Percentiles rank a stretch among this genome's conserved stretches.
These are phyloP conservation scores for Syngnathus floridae DNA, from an alignment of 2,113 vertebrate genomes.

Conservation along the genomic window DNA sequence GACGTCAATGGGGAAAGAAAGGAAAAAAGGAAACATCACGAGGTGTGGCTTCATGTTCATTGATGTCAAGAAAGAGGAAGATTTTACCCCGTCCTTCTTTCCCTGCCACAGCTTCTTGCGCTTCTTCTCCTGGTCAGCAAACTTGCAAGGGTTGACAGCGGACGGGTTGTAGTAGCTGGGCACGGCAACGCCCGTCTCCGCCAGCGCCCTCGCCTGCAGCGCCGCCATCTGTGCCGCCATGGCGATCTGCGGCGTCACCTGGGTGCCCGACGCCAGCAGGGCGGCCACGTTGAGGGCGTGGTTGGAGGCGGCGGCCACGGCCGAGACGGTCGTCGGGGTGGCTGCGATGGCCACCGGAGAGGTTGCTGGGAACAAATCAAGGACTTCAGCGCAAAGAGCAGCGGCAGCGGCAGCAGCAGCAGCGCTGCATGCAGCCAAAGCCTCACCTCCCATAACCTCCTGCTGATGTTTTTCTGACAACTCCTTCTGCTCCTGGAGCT, in stretches of 20 bases:
- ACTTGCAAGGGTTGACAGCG: slow-evolving; percentile 95
- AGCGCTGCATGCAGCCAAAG: neutral
- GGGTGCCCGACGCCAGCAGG: slow-evolving; percentile 91
- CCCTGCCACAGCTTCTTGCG: slow-evolving; percentile 97
- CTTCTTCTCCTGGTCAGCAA: slow-evolving; percentile 96
- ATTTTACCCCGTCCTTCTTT: slow-evolving; percentile 92
- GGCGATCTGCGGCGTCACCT: slow-evolving; percentile 96
- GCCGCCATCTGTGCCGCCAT: slow-evolving; percentile 99
- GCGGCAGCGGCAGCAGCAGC: too few species aligned
- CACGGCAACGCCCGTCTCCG: slow-evolving; percentile 96
- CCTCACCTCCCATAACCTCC: slow-evolving; percentile 83
- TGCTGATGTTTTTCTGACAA: slow-evolving; percentile 89
- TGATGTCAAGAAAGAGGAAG: too few species aligned
- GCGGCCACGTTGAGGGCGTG: slow-evolving; percentile 92
- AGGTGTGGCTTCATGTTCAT: too few species aligned
- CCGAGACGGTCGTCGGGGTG: slow-evolving; percentile 16
- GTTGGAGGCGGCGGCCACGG: slow-evolving; percentile 63
- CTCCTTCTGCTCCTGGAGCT: slow-evolving; percentile 95
- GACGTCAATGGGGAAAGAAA: neutral
- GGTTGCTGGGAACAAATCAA: neutral
- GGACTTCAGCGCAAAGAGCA: neutral
- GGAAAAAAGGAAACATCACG: too few species aligned
- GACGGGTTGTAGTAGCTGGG: slow-evolving; percentile 97
- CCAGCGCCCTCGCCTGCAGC: slow-evolving; percentile 89
- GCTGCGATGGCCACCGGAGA: slow-evolving; percentile 39